Conservation (phyloP, 2,888 invertebrate genomes). For the Caenorhabditis sinica region DNA sequence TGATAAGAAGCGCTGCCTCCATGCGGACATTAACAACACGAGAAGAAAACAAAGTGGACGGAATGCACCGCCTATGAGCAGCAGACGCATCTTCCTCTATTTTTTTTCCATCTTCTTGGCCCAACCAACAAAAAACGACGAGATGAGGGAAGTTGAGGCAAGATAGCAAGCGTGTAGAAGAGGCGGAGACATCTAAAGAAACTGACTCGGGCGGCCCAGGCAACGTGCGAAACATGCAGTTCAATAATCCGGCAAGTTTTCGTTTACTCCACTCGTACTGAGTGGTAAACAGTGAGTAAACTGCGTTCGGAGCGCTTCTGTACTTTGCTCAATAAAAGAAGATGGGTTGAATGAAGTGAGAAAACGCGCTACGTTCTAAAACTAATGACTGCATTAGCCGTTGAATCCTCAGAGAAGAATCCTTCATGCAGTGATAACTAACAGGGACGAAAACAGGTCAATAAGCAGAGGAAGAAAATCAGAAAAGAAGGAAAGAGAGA, state of each 20-base stretch:
- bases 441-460: background rate
- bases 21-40: conserved; percentile 28
- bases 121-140: conserved; percentile 8
- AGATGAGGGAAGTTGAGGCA: conserved; percentile 8
- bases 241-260: conserved; percentile 26
- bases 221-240: conserved; percentile 66
- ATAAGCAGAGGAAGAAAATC: background rate
- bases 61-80: conserved; percentile 59
- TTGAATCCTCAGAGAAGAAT: background rate
- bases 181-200: background rate
- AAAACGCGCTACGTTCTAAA: too few relatives aligned
- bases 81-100: conserved; percentile 36
- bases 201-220: conserved; percentile 50
- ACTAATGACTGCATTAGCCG: background rate
- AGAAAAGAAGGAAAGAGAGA: background rate
- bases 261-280: conserved; percentile 22
- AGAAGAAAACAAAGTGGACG: conserved; percentile 32
- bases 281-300: conserved; percentile 53
- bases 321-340: conserved; percentile 7
- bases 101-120: conserved; percentile 15
- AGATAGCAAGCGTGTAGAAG: background rate
- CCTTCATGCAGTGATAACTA: background rate
- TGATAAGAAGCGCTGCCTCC: conserved; percentile 15
- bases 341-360: background rate
- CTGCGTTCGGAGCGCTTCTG: conserved; percentile 30